A percentile compares a stretch with the other conserved stretches of the same genome.
phyloP scores from a whole-genome alignment of 2,113 vertebrate species.

The Zosterops borbonicus region DNA sequence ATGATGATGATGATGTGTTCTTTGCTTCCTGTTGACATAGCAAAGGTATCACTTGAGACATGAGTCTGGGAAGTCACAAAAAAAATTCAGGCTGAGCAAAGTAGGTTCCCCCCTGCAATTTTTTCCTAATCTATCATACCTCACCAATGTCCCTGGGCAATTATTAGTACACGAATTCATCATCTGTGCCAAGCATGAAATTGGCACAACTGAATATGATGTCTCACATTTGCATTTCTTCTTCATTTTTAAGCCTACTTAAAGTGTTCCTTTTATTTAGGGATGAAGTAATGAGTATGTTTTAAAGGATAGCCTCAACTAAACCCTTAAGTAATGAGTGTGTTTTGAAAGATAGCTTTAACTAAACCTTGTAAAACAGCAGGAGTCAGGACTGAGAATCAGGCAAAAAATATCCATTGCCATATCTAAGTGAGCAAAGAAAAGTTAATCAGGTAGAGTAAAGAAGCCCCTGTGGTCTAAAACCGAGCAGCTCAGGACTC shows the following conservation, averaged over 20 bases:
- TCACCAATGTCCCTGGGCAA: not conserved
- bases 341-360: not conserved
- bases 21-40: not conserved
- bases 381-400: not conserved
- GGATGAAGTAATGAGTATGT: not conserved
- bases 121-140: not conserved
- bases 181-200: constrained; percentile 16
- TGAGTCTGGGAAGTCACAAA: not conserved
- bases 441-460: not conserved
- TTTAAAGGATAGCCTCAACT: not conserved
- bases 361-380: not conserved
- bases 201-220: not conserved
- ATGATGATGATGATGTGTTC: not conserved
- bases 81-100: not conserved
- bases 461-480: not conserved
- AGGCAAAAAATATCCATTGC: not conserved
- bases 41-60: not conserved
- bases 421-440: not conserved
- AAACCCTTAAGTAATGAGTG: not conserved
- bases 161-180: not conserved
- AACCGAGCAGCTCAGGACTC: not conserved
- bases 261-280: not conserved
- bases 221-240: not conserved
- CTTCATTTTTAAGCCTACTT: not conserved
- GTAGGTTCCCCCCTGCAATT: not conserved